These are phyloP conservation scores for Heliconius eleuchia DNA, from an alignment of 1,140 invertebrate genomes.

Conservation along the genomic window DNA sequence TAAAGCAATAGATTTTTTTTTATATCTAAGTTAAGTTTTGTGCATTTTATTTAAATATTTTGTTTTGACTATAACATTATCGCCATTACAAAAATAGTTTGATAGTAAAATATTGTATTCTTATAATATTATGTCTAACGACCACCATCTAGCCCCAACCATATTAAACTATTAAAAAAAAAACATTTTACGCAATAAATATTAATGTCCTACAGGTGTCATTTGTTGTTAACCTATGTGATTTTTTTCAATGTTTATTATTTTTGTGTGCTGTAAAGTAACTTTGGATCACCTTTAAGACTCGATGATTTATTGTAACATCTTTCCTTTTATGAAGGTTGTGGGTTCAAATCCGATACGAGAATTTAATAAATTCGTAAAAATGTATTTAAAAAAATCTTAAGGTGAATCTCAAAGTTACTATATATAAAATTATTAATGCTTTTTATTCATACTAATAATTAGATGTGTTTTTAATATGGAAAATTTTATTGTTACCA, in stretches of 20 bases:
- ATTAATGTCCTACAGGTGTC: background rate
- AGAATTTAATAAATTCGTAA: background rate
- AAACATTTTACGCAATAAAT: constrained; percentile 4
- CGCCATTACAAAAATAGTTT: background rate
- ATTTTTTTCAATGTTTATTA: background rate
- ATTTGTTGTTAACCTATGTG: background rate
- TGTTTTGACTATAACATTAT: background rate
- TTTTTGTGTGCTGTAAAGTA: background rate
- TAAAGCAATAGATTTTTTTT: no score
- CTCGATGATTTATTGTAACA: no score
- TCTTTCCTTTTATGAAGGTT: no score
- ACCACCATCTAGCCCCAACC: background rate
- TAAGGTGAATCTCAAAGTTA: background rate
- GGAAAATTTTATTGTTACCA: background rate
- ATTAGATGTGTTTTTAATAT: background rate
- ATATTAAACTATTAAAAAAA: background rate
- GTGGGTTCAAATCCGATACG: no score
- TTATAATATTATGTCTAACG: background rate
- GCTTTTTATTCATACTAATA: constrained; percentile 5
- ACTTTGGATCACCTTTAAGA: background rate
- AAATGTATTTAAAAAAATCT: background rate
- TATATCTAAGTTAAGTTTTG: no score
- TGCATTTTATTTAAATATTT: background rate
- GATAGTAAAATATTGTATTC: background rate
- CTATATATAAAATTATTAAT: background rate